A percentile compares a stretch with the other conserved stretches of the same genome.
Evolutionary conservation across 1,140 invertebrate genomes (phyloP).

Genomic region (Drosophila tristis): DNA sequence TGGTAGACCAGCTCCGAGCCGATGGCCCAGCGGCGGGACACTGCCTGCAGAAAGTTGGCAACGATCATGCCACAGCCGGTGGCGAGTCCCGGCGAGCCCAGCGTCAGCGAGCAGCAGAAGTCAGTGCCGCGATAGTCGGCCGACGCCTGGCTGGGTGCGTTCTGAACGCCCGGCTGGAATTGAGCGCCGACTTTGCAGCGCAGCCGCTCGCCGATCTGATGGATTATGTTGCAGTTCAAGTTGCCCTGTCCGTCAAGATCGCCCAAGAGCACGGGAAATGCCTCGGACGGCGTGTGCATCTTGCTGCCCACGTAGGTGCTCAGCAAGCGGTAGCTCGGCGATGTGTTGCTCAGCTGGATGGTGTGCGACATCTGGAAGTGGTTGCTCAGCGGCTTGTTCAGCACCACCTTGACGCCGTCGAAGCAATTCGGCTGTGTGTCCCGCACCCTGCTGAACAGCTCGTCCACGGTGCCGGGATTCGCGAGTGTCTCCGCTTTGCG

Average conservation of each 20-base stretch:
- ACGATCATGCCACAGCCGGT: constrained; percentile 94
- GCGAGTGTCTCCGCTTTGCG: constrained; percentile 84
- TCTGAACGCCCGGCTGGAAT: constrained; percentile 94
- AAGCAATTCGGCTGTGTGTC: constrained; percentile 98
- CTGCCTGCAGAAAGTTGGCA: constrained; percentile 95
- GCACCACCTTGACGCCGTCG: constrained; percentile 97
- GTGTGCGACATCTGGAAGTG: constrained; percentile 99
- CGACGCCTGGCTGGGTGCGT: constrained; percentile 91
- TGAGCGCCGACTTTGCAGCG: constrained; percentile 95
- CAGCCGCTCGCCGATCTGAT: constrained; percentile 92
- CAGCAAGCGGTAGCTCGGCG: constrained; percentile 97
- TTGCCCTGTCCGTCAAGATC: constrained; percentile 98
- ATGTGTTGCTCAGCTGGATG: constrained; percentile 92
- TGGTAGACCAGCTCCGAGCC: constrained; percentile 98
- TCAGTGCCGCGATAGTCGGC: constrained; percentile 94
- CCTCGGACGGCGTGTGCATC: constrained; percentile 91
- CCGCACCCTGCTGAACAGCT: constrained; percentile 98
- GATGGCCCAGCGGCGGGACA: constrained; percentile 90
- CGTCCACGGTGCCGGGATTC: constrained; percentile 97
- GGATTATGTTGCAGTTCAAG: constrained; percentile 98
- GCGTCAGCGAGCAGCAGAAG: constrained; percentile 94
- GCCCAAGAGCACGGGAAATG: constrained; percentile 97
- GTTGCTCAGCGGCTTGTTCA: constrained; percentile 98
- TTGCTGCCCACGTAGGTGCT: constrained; percentile 98
- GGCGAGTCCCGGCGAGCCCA: constrained; percentile 95